Evolutionary conservation across 2,888 invertebrate genomes (phyloP).

Genomic region (Rhopalosiphum nymphaeae): DNA sequence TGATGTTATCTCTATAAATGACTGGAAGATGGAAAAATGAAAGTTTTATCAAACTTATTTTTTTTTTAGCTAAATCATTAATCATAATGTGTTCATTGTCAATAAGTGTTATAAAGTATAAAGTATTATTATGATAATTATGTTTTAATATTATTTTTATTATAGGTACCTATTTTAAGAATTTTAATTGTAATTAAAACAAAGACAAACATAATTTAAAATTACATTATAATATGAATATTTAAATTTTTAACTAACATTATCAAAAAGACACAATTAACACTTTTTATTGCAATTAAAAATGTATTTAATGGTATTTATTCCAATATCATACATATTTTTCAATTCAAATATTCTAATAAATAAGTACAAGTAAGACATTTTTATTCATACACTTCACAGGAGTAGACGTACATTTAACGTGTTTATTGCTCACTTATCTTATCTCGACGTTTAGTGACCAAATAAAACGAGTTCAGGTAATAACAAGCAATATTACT

Average conservation of each 20-base stretch:
- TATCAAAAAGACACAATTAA: not conserved
- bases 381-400: slow-evolving; percentile 19
- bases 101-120: not conserved
- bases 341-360: not conserved
- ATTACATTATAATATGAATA: not conserved
- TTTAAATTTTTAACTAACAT: not conserved
- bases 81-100: not conserved
- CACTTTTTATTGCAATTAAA: not conserved
- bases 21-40: not conserved
- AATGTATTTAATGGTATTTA: not conserved
- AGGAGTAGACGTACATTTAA: slow-evolving; percentile 15
- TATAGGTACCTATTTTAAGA: not conserved
- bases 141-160: not conserved
- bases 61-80: not conserved
- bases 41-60: not conserved
- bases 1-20: not conserved
- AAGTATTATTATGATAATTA: not conserved
- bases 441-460: slow-evolving; percentile 29
- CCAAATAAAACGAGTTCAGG: not conserved
- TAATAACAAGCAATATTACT: not conserved
- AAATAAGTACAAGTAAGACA: not conserved
- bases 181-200: not conserved
- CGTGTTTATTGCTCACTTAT: slow-evolving; percentile 6
- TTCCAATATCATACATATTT: not conserved
- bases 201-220: not conserved